phyloP scores from a whole-genome alignment of 2,888 invertebrate species.

The Ichneumon xanthorius region DNA sequence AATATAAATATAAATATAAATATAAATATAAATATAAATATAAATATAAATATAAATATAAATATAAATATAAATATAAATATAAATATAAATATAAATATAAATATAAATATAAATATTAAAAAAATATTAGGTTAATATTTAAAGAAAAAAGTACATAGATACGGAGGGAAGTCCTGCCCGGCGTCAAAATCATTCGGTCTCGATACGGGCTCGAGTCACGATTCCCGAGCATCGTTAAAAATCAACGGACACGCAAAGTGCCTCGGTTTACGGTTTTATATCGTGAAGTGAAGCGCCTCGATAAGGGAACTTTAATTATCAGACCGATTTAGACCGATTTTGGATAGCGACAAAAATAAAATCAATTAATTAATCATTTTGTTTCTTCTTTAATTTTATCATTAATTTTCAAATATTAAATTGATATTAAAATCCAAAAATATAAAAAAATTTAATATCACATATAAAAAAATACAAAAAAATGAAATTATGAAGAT shows the following conservation, averaged over 20 bases:
- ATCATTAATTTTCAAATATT: not conserved
- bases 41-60: too few species aligned
- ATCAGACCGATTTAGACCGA: too few species aligned
- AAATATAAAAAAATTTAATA: too few species aligned
- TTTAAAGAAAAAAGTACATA: not conserved
- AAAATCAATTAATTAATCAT: not conserved
- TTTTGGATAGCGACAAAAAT: not conserved
- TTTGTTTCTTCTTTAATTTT: not conserved
- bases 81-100: too few species aligned
- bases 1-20: too few species aligned
- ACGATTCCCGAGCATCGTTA: conserved; percentile 50
- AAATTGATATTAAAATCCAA: too few species aligned
- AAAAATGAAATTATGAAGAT: not conserved
- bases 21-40: too few species aligned
- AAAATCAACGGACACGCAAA: conserved; percentile 27
- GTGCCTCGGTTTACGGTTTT: not conserved
- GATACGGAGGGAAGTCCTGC: not conserved
- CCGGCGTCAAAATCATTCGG: conserved; percentile 57
- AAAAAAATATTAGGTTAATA: not conserved
- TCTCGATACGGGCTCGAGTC: conserved; percentile 35
- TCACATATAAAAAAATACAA: too few species aligned
- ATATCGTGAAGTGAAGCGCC: too few species aligned
- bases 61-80: too few species aligned
- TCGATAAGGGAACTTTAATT: too few species aligned
- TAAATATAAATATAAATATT: too few species aligned